These are phyloP conservation scores for Ictalurus punctatus DNA, from an alignment of 2,113 vertebrate genomes.

Conservation along the genomic window DNA sequence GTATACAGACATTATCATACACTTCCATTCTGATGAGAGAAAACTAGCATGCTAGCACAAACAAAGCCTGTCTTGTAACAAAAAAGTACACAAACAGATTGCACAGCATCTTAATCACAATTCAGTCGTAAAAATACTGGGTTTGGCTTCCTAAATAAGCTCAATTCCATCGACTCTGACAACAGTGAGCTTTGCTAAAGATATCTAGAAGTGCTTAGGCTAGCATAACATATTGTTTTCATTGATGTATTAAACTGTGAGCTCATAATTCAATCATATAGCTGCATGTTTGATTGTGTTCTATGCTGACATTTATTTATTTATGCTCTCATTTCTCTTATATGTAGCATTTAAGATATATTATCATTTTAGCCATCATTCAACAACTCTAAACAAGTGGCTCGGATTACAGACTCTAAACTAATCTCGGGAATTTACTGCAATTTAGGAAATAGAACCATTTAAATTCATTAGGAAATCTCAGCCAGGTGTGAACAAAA, in stretches of 20 bases:
- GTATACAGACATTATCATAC: background rate
- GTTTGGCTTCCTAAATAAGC: background rate
- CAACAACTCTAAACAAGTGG: background rate
- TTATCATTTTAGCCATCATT: background rate
- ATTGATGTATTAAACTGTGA: background rate
- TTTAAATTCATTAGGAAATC: no score
- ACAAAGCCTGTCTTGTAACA: slow-evolving; percentile 1
- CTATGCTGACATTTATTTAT: background rate
- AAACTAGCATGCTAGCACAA: slow-evolving; percentile 21
- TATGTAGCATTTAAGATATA: background rate
- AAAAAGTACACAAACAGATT: background rate
- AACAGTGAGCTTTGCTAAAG: background rate
- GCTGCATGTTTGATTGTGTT: background rate
- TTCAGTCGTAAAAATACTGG: background rate
- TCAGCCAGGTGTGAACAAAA: no score
- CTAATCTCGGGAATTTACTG: no score
- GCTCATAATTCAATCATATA: background rate
- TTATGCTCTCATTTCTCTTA: background rate
- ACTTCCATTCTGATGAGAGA: background rate
- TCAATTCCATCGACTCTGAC: background rate
- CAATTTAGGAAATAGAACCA: background rate
- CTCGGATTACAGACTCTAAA: no score
- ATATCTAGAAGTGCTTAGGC: background rate
- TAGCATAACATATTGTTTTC: background rate
- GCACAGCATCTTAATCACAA: background rate